Evolutionary conservation across 2,888 invertebrate genomes (phyloP).

Genomic region (Diaphora mendica): DNA sequence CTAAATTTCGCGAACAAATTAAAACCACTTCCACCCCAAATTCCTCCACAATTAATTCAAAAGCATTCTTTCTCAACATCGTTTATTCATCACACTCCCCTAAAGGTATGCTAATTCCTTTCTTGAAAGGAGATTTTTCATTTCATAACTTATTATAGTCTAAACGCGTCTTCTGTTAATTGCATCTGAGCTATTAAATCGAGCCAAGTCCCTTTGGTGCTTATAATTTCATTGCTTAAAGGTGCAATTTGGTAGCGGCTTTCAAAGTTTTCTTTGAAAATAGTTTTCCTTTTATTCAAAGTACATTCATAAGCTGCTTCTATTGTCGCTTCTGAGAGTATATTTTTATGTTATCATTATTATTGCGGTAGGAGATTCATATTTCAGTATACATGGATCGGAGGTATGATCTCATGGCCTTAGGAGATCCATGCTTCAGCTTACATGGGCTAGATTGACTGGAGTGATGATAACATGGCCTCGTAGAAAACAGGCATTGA

Average conservation of each 20-base stretch:
- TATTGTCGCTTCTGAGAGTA: too few relatives aligned
- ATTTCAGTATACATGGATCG: too few relatives aligned
- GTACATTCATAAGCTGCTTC: not conserved
- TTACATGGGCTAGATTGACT: too few relatives aligned
- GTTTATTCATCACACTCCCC: constrained; percentile 52
- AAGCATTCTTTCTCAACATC: constrained; percentile 30
- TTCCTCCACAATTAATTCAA: constrained; percentile 35
- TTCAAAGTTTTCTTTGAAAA: constrained; percentile 2
- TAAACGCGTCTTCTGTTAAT: constrained; percentile 49
- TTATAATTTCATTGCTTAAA: constrained; percentile 16
- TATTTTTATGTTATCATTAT: too few relatives aligned
- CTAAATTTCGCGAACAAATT: constrained; percentile 11
- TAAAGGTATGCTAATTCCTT: constrained; percentile 49
- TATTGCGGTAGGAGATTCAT: too few relatives aligned
- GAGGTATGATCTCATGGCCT: too few relatives aligned
- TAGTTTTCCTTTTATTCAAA: not conserved
- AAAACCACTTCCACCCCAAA: constrained; percentile 26
- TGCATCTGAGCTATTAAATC: constrained; percentile 49
- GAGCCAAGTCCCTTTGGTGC: constrained; percentile 27
- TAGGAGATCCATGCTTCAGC: too few relatives aligned
- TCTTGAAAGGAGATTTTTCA: constrained; percentile 47
- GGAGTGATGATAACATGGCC: too few relatives aligned
- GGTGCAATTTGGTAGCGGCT: constrained; percentile 19
- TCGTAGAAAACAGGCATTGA: too few relatives aligned
- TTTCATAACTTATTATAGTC: constrained; percentile 51